Base-by-base conservation (phyloP, 2,888 invertebrate species). In the Callyntrura guangdongensis region DNA sequence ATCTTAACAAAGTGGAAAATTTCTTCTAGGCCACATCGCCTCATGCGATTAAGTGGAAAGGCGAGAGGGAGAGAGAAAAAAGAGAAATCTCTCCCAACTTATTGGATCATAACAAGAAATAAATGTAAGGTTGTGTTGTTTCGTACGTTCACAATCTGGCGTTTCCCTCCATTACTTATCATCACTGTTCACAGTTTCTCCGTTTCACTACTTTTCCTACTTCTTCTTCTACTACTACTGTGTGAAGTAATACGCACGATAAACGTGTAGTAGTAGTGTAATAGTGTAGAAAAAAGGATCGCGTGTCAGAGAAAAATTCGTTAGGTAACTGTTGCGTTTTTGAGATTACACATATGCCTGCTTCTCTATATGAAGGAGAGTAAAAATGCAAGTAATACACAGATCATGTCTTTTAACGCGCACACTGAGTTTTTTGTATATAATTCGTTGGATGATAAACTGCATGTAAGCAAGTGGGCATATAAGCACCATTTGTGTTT, bases 231-330 rank as follows among this genome's bases (percentile, higher is more conserved):
- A 64, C 64, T 67, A 84, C 74, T 86, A 74, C 85, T 56, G 86
- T 17, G 25, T 64, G 45, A 14, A 36, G 4, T 74, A 20, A 12
- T 45, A 17, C 5, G 59, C 17, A 81, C 56, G n/a, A 25, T 1
- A 79, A 36, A 27, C 56, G 0, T 12, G 47, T 61, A 81, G 47
- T 17, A 81, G 61, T 81, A 67, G 49, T 49, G 49, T 45, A 61
- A 0, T 61, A 27, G 9, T 79, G 12, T 69, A 36, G 25, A 81
- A 90, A n/a, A 81, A 69, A 79, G 86, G 92, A 92, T 93, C 93
- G 93, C 93, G 93, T 93, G 93, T 90, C 84, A 86, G 92, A 89
- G 91, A 92, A 92, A 92, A 91, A 93, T 93, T 93, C 93, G 92
- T 93, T 92, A 92, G 91, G 89, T 87, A 93, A 91, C 93, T 92